Conservation (phyloP, 2,113 vertebrate genomes). For the Baryphthengus martii region DNA sequence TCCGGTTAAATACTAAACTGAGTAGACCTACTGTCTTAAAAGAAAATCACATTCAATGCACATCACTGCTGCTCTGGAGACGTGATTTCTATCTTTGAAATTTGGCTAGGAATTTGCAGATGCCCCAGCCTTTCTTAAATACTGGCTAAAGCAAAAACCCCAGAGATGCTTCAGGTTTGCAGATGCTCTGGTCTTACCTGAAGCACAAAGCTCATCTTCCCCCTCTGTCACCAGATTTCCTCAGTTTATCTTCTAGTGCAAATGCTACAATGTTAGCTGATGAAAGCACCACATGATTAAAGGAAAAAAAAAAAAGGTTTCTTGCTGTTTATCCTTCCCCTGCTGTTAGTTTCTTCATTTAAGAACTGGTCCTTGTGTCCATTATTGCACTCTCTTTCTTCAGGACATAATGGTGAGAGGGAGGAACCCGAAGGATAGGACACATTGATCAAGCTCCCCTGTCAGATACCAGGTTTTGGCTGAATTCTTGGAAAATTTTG, state of each 20-base stretch:
- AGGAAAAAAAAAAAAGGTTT: background rate
- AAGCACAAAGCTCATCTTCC: background rate
- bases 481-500: constrained; percentile 64
- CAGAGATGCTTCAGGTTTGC: background rate
- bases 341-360: background rate
- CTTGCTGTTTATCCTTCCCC: background rate
- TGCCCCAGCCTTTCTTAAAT: background rate
- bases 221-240: background rate
- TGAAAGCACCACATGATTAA: background rate
- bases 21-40: background rate
- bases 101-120: background rate
- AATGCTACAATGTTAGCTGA: background rate
- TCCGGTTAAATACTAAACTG: background rate
- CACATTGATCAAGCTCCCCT: constrained; percentile 14
- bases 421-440: background rate
- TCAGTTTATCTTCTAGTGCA: background rate
- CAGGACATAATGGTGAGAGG: background rate
- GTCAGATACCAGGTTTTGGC: constrained; percentile 60
- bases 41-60: background rate
- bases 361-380: background rate
- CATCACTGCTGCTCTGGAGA: background rate
- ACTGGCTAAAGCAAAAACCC: background rate
- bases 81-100: background rate
- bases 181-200: background rate
- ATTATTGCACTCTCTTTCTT: background rate